Evolutionary conservation across 2,113 vertebrate genomes (phyloP), one percentile per base, ranked within the genome.

Genomic region (Takifugu bimaculatus): DNA sequence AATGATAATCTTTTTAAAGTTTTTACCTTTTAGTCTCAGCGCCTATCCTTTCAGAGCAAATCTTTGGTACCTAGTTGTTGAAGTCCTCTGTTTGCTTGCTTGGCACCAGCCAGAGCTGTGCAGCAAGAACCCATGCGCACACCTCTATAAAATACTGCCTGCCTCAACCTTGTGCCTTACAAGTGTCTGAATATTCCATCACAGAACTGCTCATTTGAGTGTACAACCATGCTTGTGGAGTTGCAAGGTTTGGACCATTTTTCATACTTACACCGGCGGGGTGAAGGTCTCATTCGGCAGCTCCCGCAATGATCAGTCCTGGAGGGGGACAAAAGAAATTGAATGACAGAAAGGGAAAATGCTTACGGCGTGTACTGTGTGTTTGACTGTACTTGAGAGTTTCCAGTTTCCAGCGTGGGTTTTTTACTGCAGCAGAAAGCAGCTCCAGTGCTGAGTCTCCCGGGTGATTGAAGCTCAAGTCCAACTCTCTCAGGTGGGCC

Each of bases 401-500:
- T 42, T 77, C 11, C 59, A 80, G 57, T 65, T 58, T 68, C 49
- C 70, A 64, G 0, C 2, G 12, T 45, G 43, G 75, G 5, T 66
- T 15, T 6, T 60, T 1, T n/a, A 43, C n/a, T 48, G 14, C 54
- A 45, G 7, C 44, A 14, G 2, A 25, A 15, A 78, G 55, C 45
- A 25, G 11, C 4, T 26, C 20, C 13, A 59, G 1, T 47, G 54
- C 78, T 20, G 53, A 55, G 15, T 59, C 67, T 65, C 62, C 71
- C 10, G 68, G 72, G 32, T 75, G 65, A 35, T 75, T 81, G 61
- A 53, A 81, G 51, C 72, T 78, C 57, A 78, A 62, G 56, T 78
- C 72, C 65, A 81, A 62, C 43, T 72, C 61, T 69, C 44, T 78
- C 57, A 81, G 51, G 42, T 69, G 57, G 9, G 60, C 78, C 1